Conservation (phyloP, 2,888 invertebrate genomes). For the Acleris cristana region DNA sequence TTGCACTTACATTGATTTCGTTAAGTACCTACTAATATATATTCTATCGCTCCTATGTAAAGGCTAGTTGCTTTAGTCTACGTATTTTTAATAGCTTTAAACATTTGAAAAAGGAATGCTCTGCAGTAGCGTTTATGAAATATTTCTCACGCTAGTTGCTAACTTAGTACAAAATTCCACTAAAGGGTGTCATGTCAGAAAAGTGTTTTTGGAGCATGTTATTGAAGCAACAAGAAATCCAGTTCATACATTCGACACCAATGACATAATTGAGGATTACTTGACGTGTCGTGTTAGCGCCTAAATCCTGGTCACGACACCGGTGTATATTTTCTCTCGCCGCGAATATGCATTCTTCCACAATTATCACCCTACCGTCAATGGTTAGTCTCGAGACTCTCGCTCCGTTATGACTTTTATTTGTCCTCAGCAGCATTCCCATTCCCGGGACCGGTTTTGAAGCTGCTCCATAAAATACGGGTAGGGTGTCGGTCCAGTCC, state of each 20-base stretch:
- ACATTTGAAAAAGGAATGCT: too few relatives aligned
- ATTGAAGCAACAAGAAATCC: constrained; percentile 3
- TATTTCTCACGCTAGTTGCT: not conserved
- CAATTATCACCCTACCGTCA: constrained; percentile 55
- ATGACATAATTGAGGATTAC: constrained; percentile 29
- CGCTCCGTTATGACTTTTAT: constrained; percentile 74
- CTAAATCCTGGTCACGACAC: constrained; percentile 42
- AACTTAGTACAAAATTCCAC: not conserved
- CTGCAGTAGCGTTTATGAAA: not conserved
- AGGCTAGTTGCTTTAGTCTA: too few relatives aligned
- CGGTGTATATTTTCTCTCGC: constrained; percentile 49
- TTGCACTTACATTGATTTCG: constrained; percentile 30
- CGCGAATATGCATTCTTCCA: constrained; percentile 64
- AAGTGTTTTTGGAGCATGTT: not conserved
- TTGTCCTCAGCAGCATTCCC: constrained; percentile 64
- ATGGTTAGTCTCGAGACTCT: constrained; percentile 46
- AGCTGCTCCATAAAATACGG: constrained; percentile 60
- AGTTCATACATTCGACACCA: constrained; percentile 17
- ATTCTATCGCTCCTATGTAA: too few relatives aligned
- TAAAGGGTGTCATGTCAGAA: not conserved
- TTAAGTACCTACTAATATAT: too few relatives aligned
- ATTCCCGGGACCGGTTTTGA: constrained; percentile 59
- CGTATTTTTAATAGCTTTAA: too few relatives aligned
- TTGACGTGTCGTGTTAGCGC: constrained; percentile 38
- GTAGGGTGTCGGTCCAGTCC: constrained; percentile 57